Conservation (phyloP, 2,797 vertebrate species). For the Acanthurus lineatus region DNA sequence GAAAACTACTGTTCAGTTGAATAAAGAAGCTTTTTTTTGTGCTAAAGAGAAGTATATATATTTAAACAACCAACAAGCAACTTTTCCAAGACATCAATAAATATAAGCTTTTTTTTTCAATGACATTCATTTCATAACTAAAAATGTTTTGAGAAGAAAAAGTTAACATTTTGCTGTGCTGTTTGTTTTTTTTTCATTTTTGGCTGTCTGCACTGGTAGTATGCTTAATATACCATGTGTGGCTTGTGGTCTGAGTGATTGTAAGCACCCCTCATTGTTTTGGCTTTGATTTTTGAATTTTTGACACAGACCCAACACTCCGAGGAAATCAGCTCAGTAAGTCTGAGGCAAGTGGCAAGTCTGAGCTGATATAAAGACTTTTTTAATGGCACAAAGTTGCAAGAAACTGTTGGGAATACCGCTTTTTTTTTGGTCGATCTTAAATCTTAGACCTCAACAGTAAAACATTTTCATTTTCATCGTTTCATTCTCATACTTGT, state of each 20-base stretch:
- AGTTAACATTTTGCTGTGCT: too few species aligned
- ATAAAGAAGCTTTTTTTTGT: too few species aligned
- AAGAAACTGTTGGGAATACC: not conserved
- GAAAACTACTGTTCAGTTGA: too few species aligned
- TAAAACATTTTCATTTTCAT: constrained; percentile 10
- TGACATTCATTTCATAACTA: too few species aligned
- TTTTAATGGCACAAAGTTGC: not conserved
- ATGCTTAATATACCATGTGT: too few species aligned
- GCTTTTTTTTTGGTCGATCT: not conserved
- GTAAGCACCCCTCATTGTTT: not conserved
- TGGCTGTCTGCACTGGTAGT: too few species aligned
- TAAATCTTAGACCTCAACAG: not conserved
- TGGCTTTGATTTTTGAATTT: not conserved
- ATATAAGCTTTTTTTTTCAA: too few species aligned
- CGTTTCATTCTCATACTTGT: not conserved
- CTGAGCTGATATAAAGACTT: not conserved
- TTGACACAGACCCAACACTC: not conserved
- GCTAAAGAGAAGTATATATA: too few species aligned
- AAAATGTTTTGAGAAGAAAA: too few species aligned
- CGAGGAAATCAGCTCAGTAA: not conserved
- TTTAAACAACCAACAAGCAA: too few species aligned
- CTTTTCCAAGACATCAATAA: too few species aligned
- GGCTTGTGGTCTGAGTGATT: not conserved
- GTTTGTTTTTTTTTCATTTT: too few species aligned
- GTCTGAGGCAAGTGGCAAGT: not conserved